Base-by-base conservation (phyloP, 2,888 invertebrate species). In the Dastarcus helophoroides region DNA sequence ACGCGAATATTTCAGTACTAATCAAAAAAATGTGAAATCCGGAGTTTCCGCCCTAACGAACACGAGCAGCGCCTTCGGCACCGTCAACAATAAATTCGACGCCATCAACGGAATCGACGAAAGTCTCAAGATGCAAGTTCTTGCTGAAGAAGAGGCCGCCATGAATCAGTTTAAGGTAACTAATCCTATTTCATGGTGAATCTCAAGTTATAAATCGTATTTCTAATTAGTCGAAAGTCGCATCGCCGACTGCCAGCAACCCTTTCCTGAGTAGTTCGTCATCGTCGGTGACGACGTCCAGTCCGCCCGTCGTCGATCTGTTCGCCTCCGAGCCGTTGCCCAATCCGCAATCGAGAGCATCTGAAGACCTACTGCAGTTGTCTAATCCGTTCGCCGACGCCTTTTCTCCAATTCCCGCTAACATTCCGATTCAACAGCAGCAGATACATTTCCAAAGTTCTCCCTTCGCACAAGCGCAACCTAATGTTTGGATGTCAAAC, bases 61-160 rank as follows among this genome's bases (percentile, higher is more conserved):
- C 47, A 88, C 88, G 52, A 86, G 88, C 55, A 80, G 79, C 47
- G 82, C 88, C 39, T 89, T 89, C 66, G 88, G 88, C 42, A 76
- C 79, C 53, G 84, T 81, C 35, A 59, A 54, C 38, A 56, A 54
- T 10, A 56, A 48, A 26, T 50, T 56, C 38, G 58, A 55, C 39
- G 45, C 48, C 64, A 65, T 46, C 50, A 81, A 81, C 51, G 81
- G 80, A 32, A 80, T 90, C 37, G 89, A 89, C 54, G 93, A 93
- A 54, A 76, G 76, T 32, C 68, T 91, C 36, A 78, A 80, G 53
- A 78, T 83, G 50, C 83, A 88, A 60, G 86, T 81, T 21, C 64
- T 98, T 36, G 94, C 94, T 14, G 94, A 97, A 56, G 97, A 98
- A 59, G 93, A 94, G 60, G 90, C 90, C 14, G 86, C 86, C 32